Evolutionary conservation across 2,797 vertebrate species (phyloP), one percentile per base, ranked within the genome.

Genomic region (Loriculus beryllinus): DNA sequence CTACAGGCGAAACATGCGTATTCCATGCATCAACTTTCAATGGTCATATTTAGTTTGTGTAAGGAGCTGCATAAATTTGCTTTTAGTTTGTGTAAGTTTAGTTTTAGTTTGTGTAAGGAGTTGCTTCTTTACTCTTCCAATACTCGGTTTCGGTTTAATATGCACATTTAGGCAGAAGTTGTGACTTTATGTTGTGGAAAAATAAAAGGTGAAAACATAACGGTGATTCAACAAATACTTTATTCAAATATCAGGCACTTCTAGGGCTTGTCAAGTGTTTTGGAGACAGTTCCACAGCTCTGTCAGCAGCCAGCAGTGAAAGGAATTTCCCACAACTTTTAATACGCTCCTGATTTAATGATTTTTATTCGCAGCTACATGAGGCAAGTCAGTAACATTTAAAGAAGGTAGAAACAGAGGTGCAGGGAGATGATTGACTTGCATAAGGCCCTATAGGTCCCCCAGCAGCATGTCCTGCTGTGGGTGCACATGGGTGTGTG

Each of bases 401-500:
- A 63, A 56, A 4, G 62, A 43, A 68, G 65, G 26, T 40, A 82
- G 64, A 60, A 84, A 23, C 33, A 63, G 76, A 67, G 33, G 26
- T 28, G 29, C 6, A 57, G 23, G 42, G 47, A 40, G 60, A 31
- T 49, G 1, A 48, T 26, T 22, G 48, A 19, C 35, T 72, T 65
- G 33, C 33, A 51, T 14, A n/a, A 52, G 15, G 18, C 70, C 45
- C 20, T 9, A 1, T 20, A 47, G 33, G 17, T 26, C 7, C 3
- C 23, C 14, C 37, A 42, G 67, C 64, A 82, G 37, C 56, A 20
- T 0, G 0, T 10, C 40, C 25, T n/a, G 45, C 62, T 33, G 45
- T 5, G 26, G 25, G 62, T 12, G 17, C 45, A 21, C 64, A 10
- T 2, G 1, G 15, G 23, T 2, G 9, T 0, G 13, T 12, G 47